Conservation (phyloP, 2,113 vertebrate species). For the Callochromis pleurospilus region DNA sequence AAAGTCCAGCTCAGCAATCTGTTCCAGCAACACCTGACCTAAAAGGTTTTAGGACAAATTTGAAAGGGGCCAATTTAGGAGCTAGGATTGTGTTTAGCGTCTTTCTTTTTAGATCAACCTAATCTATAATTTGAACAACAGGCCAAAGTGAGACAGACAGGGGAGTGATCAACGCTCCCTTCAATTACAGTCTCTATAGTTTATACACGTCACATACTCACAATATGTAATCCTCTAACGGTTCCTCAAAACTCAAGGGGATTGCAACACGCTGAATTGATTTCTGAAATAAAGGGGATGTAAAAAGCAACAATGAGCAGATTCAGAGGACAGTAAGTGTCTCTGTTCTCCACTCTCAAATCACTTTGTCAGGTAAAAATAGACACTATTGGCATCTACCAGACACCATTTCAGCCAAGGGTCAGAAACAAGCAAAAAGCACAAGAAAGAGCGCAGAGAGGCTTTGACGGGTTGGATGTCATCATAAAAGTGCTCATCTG, state of each 20-base stretch:
- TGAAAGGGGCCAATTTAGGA: neutral
- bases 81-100: neutral
- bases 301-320: neutral
- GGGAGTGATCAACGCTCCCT: neutral
- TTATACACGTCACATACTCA: neutral
- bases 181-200: neutral
- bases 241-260: neutral
- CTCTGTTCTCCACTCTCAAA: conserved; percentile 17
- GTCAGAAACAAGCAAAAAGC: conserved; percentile 32
- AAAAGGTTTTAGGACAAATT: neutral
- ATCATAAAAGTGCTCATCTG: conserved; percentile 36
- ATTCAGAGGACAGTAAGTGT: neutral
- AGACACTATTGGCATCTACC: neutral
- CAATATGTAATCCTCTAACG: neutral
- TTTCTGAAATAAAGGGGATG: neutral
- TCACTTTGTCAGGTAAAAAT: conserved; percentile 28
- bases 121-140: conserved; percentile 1
- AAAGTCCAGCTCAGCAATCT: neutral
- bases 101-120: neutral
- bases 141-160: neutral
- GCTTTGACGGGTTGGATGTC: conserved; percentile 9
- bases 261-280: neutral
- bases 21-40: neutral
- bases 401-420: neutral
- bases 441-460: conserved; percentile 9